Conservation (phyloP, 2,888 invertebrate species). For the Endotricha flammealis region DNA sequence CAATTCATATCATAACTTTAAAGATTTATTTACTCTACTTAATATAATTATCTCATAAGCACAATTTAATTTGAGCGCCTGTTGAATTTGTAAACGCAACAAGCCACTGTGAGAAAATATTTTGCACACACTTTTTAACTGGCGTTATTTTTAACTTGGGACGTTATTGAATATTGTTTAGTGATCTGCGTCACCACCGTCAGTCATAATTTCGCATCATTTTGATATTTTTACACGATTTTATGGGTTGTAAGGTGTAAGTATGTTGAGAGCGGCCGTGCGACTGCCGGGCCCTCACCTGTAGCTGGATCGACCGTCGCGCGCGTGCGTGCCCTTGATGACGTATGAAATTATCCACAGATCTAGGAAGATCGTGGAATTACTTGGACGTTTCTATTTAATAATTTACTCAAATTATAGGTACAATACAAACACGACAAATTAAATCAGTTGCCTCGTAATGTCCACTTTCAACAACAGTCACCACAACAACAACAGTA, state of each 20-base stretch:
- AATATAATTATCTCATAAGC: slow-evolving; percentile 24
- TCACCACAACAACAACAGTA: no score
- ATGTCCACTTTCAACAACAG: no score
- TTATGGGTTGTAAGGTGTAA: slow-evolving; percentile 25
- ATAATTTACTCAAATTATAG: no score
- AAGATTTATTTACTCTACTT: slow-evolving; percentile 32
- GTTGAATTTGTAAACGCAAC: slow-evolving; percentile 57
- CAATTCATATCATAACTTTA: slow-evolving; percentile 42
- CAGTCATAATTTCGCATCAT: slow-evolving; percentile 41
- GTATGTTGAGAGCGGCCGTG: slow-evolving; percentile 39
- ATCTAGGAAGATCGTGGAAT: slow-evolving; percentile 24
- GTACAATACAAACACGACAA: no score
- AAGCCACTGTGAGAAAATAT: slow-evolving; percentile 20
- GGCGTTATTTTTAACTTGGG: slow-evolving; percentile 27
- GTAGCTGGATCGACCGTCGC: slow-evolving; percentile 73
- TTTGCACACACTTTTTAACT: slow-evolving; percentile 27
- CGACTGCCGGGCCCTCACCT: slow-evolving; percentile 73
- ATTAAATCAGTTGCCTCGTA: no score
- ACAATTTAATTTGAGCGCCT: slow-evolving; percentile 48
- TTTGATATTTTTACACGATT: slow-evolving; percentile 24
- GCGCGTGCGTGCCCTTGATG: slow-evolving; percentile 74
- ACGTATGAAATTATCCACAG: slow-evolving; percentile 56
- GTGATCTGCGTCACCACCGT: slow-evolving; percentile 34
- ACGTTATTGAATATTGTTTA: slow-evolving; percentile 21
- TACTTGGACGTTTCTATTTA: slow-evolving; percentile 2